Evolutionary conservation across 2,797 vertebrate species (phyloP), one percentile per base, ranked within the genome.

Genomic region (Erithacus rubecula): DNA sequence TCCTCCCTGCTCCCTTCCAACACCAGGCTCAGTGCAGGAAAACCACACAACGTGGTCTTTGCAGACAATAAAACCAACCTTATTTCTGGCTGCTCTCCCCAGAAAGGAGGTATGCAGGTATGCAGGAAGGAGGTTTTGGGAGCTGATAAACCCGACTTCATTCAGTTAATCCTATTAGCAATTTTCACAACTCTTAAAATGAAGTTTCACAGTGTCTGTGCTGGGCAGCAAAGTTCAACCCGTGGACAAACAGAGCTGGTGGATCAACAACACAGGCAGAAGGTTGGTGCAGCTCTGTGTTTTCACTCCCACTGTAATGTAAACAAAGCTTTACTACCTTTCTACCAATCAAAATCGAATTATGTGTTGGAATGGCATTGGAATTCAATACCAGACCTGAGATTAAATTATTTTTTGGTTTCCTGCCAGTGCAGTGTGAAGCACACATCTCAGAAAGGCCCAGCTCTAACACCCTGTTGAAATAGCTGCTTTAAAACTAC

Each of bases 21-120:
- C 20, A 62, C 43, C 53, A 32, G 21, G 32, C 30, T 17, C 19
- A 60, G 46, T 1, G 18, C 47, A 67, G n/a, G 41, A 63, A 76
- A 69, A 78, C 21, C 65, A 52, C 13, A 0, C 9, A 59, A 5
- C 3, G 0, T 0, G 27, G 5, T 12, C 30, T 52, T 18, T 39
- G 77, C 55, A 80, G 52, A 55, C 0, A 70, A 18, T 21, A 56
- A 43, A 79, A 39, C 56, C 32, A 8, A 9, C 11, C 34, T 56
- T n/a, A 27, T 12, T 52, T 43, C 5, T 56, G 27, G 43, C 47
- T 53, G 12, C 60, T 43, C 43, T 44, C 14, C 72, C 27, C 72
- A 26, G 12, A 34, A 77, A 70, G n/a, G 32, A 79, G 56, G 32
- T 2, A n/a, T n/a, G 24, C 64, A 59, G 59, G 59, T 44, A 15